phyloP scores from a whole-genome alignment of 2,113 vertebrate genomes.

The Leuciscus idus region DNA sequence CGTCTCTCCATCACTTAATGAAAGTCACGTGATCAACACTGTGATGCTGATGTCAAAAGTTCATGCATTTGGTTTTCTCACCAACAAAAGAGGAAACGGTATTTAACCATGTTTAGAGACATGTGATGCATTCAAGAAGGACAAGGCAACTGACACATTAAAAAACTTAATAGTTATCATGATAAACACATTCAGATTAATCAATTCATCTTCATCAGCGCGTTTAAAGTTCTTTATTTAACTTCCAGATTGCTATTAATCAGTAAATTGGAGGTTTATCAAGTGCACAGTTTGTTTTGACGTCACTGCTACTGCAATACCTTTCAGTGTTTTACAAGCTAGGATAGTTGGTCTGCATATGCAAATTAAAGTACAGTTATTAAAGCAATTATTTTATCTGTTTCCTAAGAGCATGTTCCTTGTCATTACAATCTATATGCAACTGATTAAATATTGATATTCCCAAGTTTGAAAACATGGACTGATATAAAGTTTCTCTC shows the following conservation, averaged over 20 bases:
- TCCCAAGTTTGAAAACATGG: neutral
- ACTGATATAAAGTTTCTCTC: neutral
- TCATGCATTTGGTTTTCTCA: too few relatives aligned
- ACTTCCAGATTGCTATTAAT: neutral
- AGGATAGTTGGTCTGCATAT: neutral
- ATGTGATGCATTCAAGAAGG: too few relatives aligned
- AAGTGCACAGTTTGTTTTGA: neutral
- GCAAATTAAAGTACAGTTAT: neutral
- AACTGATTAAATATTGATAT: neutral
- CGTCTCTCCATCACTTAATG: too few relatives aligned
- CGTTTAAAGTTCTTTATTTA: too few relatives aligned
- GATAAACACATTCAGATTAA: too few relatives aligned
- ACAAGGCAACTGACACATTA: too few relatives aligned
- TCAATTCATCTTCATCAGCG: too few relatives aligned
- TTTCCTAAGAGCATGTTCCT: neutral
- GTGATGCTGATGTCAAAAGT: too few relatives aligned
- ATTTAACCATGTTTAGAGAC: too few relatives aligned
- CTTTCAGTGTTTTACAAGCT: neutral
- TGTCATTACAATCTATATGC: neutral
- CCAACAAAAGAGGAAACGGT: too few relatives aligned
- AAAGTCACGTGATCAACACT: too few relatives aligned
- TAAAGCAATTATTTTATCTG: neutral
- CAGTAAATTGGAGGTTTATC: neutral
- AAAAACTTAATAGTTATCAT: too few relatives aligned
- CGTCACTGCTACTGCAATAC: neutral